phyloP scores from a whole-genome alignment of 2,888 invertebrate genomes.

The Caprella mutica region DNA sequence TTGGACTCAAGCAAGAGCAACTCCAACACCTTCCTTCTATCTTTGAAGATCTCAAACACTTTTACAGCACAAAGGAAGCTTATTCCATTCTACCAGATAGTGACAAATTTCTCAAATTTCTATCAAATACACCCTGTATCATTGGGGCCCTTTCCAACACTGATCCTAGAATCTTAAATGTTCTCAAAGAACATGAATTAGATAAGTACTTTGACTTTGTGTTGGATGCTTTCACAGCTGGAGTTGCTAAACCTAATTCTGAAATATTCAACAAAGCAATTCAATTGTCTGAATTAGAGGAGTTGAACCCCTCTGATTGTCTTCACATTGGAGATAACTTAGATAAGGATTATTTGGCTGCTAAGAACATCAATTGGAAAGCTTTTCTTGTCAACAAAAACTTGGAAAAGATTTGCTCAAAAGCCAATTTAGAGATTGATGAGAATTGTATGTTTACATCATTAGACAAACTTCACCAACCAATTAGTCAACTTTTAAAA shows the following conservation, averaged over 20 bases:
- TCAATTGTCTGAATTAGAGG: conserved; percentile 39
- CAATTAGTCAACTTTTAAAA: no score
- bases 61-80: no score
- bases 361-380: conserved; percentile 63
- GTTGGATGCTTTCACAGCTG: conserved; percentile 61
- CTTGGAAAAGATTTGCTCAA: conserved; percentile 10
- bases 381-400: conserved; percentile 43
- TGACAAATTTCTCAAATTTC: no score
- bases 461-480: no score
- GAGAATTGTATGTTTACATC: no score
- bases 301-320: conserved; percentile 50
- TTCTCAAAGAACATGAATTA: conserved; percentile 56
- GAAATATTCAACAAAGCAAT: conserved; percentile 57
- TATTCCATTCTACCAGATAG: no score
- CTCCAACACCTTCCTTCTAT: no score
- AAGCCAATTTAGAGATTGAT: no score
- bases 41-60: no score
- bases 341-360: conserved; percentile 64
- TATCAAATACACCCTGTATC: no score
- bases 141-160: conserved; percentile 82
- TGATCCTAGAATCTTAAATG: conserved; percentile 62
- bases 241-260: conserved; percentile 60
- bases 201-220: conserved; percentile 65
- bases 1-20: no score
- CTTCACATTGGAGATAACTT: conserved; percentile 73